Conservation (phyloP, 2,797 vertebrate species). For the Chelidonichthys spinosus region DNA sequence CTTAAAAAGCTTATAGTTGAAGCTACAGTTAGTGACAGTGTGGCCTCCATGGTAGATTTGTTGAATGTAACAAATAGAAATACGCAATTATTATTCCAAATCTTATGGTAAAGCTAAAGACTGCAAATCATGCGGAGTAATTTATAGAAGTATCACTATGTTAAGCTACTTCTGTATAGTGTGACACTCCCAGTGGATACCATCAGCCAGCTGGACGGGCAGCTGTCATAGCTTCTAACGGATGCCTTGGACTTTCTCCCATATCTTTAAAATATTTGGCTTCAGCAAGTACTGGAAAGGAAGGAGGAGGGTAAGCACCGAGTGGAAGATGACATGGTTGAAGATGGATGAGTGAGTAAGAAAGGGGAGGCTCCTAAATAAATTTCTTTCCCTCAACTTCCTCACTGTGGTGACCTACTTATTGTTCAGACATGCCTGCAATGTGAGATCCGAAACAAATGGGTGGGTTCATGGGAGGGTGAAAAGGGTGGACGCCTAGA, state of each 20-base stretch:
- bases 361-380: conserved; percentile 66
- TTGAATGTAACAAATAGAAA: not conserved
- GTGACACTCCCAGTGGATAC: conserved; percentile 34
- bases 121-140: conserved; percentile 1
- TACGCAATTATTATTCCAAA: not conserved
- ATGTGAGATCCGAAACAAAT: conserved; percentile 66
- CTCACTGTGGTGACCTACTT: conserved; percentile 79
- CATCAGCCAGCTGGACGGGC: conserved; percentile 42
- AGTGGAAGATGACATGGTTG: conserved; percentile 53
- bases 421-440: conserved; percentile 75
- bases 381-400: conserved; percentile 61
- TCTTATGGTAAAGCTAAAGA: not conserved
- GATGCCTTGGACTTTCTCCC: conserved; percentile 44
- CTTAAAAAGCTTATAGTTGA: too few species aligned
- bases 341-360: conserved; percentile 64
- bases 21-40: not conserved
- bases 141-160: conserved; percentile 4
- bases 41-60: not conserved
- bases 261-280: conserved; percentile 50
- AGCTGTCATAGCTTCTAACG: conserved; percentile 31
- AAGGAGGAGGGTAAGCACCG: conserved; percentile 45
- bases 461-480: conserved; percentile 61
- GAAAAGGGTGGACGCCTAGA: conserved; percentile 53
- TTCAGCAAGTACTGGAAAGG: conserved; percentile 29
- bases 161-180: conserved; percentile 22